Evolutionary conservation across 2,113 vertebrate genomes (phyloP).

Genomic region (Salvelinus namaycush): DNA sequence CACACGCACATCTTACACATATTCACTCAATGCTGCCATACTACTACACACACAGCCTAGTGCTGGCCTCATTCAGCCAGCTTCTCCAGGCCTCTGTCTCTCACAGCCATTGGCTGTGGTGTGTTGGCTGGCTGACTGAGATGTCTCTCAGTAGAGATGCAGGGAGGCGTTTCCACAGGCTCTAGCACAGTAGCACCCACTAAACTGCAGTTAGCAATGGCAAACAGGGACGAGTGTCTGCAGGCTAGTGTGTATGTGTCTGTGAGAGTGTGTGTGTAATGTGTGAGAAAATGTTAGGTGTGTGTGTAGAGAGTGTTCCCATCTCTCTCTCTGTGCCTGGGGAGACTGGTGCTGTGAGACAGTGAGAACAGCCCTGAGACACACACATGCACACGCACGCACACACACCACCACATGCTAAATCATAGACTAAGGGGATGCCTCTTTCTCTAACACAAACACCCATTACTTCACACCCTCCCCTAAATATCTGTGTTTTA

Average conservation of each 20-base stretch:
- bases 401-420: constrained; percentile 45
- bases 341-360: constrained; percentile 48
- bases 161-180: constrained; percentile 37
- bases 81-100: constrained; percentile 6
- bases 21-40: too few species aligned
- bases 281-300: too few species aligned
- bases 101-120: not conserved
- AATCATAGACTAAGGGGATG: constrained; percentile 21
- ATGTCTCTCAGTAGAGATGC: constrained; percentile 20
- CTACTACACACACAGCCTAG: not conserved
- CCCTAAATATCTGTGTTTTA: constrained; percentile 32
- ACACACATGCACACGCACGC: constrained; percentile 57
- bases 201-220: constrained; percentile 58
- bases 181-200: constrained; percentile 34
- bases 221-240: constrained; percentile 58
- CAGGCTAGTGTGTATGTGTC: constrained; percentile 16
- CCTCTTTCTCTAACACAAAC: not conserved
- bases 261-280: too few species aligned
- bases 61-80: not conserved
- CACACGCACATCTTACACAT: too few species aligned
- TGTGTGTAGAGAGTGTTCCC: constrained; percentile 23
- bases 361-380: constrained; percentile 1
- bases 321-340: constrained; percentile 38
- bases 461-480: not conserved
- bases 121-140: constrained; percentile 24